A percentile compares a stretch with the other conserved stretches of the same genome.
These are phyloP conservation scores for Cataglyphis altisquamis DNA, from an alignment of 2,888 invertebrate genomes.

Conservation along the genomic window DNA sequence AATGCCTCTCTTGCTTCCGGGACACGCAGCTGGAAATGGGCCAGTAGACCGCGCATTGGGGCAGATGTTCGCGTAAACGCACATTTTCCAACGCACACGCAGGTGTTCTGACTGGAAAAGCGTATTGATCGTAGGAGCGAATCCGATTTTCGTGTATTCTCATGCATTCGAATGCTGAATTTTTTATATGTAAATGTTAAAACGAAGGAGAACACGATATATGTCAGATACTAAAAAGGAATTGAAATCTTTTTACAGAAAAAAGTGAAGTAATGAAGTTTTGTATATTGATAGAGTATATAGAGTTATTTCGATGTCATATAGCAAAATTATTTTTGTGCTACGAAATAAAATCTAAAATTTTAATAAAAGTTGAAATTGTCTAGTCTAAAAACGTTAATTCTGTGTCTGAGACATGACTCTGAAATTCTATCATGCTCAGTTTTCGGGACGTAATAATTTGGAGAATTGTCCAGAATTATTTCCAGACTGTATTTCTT, in stretches of 20 bases:
- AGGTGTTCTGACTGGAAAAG: constrained; percentile 60
- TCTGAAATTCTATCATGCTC: constrained; percentile 43
- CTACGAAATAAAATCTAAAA: background rate
- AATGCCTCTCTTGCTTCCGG: constrained; percentile 21
- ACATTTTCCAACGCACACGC: constrained; percentile 60
- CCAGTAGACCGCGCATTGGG: constrained; percentile 48
- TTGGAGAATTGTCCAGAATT: background rate
- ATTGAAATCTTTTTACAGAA: background rate
- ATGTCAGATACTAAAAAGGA: no score
- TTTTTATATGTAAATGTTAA: constrained; percentile 8
- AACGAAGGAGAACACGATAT: background rate
- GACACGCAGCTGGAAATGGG: constrained; percentile 65
- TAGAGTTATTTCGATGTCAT: background rate
- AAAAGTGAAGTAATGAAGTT: background rate
- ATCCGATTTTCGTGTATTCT: constrained; percentile 17
- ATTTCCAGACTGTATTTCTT: background rate
- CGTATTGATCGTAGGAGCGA: constrained; percentile 33
- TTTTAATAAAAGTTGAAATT: background rate
- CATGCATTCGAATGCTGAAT: background rate
- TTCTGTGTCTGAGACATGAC: constrained; percentile 8
- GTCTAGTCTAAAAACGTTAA: background rate
- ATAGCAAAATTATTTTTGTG: background rate
- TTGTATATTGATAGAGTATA: no score
- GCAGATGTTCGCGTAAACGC: constrained; percentile 63
- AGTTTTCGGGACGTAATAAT: background rate